These are phyloP conservation scores for Tauraco hartlaubi DNA, from an alignment of 2,797 vertebrate species.

Conservation along the genomic window DNA sequence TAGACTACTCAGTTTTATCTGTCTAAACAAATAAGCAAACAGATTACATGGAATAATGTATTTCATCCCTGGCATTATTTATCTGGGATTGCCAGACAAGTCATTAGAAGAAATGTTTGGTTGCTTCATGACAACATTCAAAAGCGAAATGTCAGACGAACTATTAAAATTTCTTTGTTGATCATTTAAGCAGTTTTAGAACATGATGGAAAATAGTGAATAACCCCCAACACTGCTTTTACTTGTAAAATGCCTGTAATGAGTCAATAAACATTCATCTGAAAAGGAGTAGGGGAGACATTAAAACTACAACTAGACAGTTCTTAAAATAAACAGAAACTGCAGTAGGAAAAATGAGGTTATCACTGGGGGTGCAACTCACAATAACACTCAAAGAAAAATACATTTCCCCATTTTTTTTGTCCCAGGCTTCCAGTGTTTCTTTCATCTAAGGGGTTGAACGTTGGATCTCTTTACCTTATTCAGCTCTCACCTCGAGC, in stretches of 20 bases:
- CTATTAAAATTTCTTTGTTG: background rate
- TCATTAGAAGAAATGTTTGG: background rate
- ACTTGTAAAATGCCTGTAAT: conserved; percentile 41
- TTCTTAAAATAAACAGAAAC: background rate
- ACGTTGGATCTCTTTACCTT: background rate
- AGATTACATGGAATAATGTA: background rate
- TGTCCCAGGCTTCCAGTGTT: background rate
- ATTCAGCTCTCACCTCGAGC: conserved; percentile 14
- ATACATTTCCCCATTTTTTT: background rate
- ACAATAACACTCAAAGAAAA: background rate
- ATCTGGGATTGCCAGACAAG: background rate
- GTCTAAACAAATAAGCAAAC: background rate
- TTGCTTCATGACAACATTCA: background rate
- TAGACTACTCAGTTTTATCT: background rate
- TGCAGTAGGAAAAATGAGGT: background rate
- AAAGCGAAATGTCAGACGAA: background rate
- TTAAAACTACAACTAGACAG: background rate
- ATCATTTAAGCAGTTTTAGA: background rate
- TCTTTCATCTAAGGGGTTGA: background rate
- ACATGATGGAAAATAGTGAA: background rate
- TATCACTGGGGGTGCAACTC: background rate
- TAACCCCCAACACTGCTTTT: conserved; percentile 1
- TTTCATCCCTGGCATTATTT: background rate
- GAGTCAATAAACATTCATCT: conserved; percentile 36
- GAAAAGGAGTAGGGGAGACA: background rate